These are phyloP conservation scores for Brachionus paranguensis DNA, from an alignment of 1,140 invertebrate genomes.

Conservation along the genomic window DNA sequence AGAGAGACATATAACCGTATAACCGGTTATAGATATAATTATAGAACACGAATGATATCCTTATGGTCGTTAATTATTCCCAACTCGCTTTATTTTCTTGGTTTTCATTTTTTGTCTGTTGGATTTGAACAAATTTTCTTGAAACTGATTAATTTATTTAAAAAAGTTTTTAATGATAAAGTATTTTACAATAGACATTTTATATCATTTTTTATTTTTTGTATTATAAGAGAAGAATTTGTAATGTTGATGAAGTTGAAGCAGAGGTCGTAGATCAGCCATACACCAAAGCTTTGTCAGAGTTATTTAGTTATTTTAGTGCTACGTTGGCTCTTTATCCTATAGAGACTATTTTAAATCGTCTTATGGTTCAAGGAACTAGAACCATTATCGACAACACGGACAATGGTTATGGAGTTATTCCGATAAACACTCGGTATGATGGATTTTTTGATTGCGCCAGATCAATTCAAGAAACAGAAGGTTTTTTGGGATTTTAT, in stretches of 20 bases:
- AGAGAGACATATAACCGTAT: conserved; percentile 25
- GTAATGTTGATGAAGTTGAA: neutral
- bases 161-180: neutral
- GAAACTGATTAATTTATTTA: neutral
- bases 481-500: conserved; percentile 33
- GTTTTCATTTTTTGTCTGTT: conserved; percentile 32
- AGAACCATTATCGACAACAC: conserved; percentile 37
- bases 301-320: neutral
- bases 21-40: conserved; percentile 34
- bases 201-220: neutral
- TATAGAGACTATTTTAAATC: conserved; percentile 35
- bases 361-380: conserved; percentile 29
- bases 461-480: conserved; percentile 4
- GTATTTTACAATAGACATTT: neutral
- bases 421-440: conserved; percentile 38
- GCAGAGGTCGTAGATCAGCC: conserved; percentile 14
- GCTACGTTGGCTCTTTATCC: conserved; percentile 7
- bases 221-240: neutral
- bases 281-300: neutral
- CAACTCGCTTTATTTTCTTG: neutral
- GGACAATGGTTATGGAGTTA: neutral
- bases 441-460: conserved; percentile 39
- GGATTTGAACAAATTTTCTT: neutral
- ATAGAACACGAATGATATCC: conserved; percentile 26
- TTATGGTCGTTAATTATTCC: conserved; percentile 27